Evolutionary conservation across 2,888 invertebrate genomes (phyloP).

Genomic region (Acanthococcus lagerstroemiae): DNA sequence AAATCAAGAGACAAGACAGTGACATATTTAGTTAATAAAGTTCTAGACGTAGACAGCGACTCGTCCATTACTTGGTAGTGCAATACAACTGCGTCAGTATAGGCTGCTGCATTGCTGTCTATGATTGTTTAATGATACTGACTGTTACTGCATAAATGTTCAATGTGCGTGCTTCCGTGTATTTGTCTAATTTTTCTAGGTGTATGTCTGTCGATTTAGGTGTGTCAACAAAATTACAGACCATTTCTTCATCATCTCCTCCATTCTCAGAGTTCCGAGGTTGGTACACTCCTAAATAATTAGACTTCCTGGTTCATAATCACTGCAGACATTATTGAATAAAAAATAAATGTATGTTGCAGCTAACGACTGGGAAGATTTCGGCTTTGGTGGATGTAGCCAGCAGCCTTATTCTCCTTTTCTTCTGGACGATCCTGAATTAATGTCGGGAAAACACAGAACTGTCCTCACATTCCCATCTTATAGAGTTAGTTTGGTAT

Average conservation of each 20-base stretch:
- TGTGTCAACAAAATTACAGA: slow-evolving; percentile 29
- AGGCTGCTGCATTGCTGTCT: no score
- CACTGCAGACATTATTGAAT: background rate
- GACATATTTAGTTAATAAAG: no score
- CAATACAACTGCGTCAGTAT: no score
- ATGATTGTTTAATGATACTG: no score
- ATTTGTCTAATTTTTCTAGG: slow-evolving; percentile 13
- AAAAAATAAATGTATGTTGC: background rate
- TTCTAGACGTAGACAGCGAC: no score
- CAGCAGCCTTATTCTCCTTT: slow-evolving; percentile 61
- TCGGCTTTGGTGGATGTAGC: background rate
- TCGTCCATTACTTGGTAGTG: no score
- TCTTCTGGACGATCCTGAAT: slow-evolving; percentile 83
- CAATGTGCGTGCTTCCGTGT: no score
- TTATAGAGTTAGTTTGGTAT: slow-evolving; percentile 61
- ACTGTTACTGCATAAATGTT: no score
- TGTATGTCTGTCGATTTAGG: slow-evolving; percentile 34
- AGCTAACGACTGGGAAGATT: slow-evolving; percentile 25
- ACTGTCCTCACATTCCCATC: slow-evolving; percentile 78
- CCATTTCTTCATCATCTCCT: slow-evolving; percentile 28
- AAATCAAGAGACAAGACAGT: no score
- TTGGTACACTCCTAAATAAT: slow-evolving; percentile 14
- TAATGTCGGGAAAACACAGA: slow-evolving; percentile 79
- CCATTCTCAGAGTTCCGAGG: slow-evolving; percentile 31
- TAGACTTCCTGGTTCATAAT: no score